These are phyloP conservation scores for Neomonachus schauinslandi DNA, from an alignment of 2,113 vertebrate species.

Conservation along the genomic window DNA sequence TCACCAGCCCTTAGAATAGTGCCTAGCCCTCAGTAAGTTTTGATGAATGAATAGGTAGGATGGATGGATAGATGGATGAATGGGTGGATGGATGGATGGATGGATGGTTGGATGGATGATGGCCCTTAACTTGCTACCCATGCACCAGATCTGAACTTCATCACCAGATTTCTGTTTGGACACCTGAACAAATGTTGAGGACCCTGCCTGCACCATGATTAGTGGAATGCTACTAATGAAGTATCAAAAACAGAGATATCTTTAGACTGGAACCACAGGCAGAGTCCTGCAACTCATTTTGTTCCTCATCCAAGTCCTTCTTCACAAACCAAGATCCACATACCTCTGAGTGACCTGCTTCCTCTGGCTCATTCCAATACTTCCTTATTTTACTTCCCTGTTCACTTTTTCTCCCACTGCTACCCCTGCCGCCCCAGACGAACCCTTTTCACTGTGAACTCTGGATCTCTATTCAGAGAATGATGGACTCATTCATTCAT, in stretches of 20 bases:
- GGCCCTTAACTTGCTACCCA: neutral
- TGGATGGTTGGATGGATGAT: neutral
- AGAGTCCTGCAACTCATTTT: neutral
- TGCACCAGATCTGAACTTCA: neutral
- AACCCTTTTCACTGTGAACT: neutral
- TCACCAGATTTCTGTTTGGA: neutral
- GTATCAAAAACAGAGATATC: neutral
- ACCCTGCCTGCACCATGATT: neutral
- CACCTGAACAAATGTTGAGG: neutral
- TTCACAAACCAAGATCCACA: neutral
- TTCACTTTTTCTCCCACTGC: neutral
- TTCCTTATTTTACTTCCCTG: neutral
- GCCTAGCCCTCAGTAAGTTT: neutral
- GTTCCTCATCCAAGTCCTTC: neutral
- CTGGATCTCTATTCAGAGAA: neutral
- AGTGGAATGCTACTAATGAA: neutral
- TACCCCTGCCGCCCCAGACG: neutral
- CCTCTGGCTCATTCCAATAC: neutral
- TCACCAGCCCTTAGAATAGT: neutral
- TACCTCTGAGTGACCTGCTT: neutral
- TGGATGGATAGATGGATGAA: neutral
- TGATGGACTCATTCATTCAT: neutral
- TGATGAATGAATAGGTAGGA: neutral
- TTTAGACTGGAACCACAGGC: neutral
- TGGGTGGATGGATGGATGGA: neutral